Percentiles rank a stretch among this genome's conserved stretches.
phyloP scores from a whole-genome alignment of 2,888 invertebrate genomes.

The Synanthedon tipuliformis region DNA sequence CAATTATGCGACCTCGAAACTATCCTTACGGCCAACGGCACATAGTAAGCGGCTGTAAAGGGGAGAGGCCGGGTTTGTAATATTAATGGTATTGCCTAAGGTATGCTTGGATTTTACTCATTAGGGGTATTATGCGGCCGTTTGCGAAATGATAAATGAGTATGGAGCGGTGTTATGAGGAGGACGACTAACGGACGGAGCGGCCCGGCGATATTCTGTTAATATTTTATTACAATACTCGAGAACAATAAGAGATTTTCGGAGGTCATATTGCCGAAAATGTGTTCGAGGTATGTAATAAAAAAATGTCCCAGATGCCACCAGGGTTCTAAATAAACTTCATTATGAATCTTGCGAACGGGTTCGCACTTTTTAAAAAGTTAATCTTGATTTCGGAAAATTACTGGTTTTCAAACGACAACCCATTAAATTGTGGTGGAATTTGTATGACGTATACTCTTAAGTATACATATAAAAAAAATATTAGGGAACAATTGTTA shows the following conservation, averaged over 20 bases:
- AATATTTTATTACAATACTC: conserved; percentile 37
- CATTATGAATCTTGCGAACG: too few relatives aligned
- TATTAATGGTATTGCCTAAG: conserved; percentile 62
- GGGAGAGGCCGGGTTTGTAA: conserved; percentile 42
- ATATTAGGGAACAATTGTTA: too few relatives aligned
- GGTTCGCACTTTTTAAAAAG: too few relatives aligned
- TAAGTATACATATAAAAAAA: too few relatives aligned
- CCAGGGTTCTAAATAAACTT: too few relatives aligned
- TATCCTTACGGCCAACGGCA: conserved; percentile 13
- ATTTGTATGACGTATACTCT: too few relatives aligned
- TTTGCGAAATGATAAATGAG: conserved; percentile 64
- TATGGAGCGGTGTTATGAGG: conserved; percentile 41
- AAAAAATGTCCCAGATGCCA: too few relatives aligned
- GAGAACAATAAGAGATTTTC: background rate
- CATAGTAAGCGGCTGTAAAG: conserved; percentile 25
- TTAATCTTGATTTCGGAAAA: too few relatives aligned
- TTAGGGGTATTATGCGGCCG: conserved; percentile 63
- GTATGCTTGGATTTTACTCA: conserved; percentile 67
- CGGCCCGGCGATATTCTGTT: conserved; percentile 36
- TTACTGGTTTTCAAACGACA: too few relatives aligned
- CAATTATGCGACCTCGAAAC: conserved; percentile 13
- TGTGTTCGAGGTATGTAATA: too few relatives aligned
- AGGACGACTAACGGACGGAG: conserved; percentile 28
- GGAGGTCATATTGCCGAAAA: too few relatives aligned
- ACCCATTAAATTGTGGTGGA: too few relatives aligned